phyloP scores from a whole-genome alignment of 2,797 vertebrate species.

The Bovichtus diacanthus region DNA sequence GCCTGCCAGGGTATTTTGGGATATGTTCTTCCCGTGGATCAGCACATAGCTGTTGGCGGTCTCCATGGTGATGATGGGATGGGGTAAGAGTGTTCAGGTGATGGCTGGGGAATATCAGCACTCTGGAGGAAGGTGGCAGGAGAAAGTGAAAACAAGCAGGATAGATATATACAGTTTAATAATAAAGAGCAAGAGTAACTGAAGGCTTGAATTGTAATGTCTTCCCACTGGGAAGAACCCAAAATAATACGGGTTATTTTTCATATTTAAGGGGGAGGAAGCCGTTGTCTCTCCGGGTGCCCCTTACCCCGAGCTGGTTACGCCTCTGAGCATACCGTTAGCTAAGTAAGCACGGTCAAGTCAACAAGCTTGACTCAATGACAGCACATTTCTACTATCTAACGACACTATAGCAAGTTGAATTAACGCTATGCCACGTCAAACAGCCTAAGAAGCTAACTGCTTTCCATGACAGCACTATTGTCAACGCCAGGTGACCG shows the following conservation, averaged over 20 bases:
- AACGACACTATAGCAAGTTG: neutral
- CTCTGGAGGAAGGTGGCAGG: neutral
- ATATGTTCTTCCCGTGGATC: conserved; percentile 82
- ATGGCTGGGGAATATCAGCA: conserved; percentile 5
- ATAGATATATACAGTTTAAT: neutral
- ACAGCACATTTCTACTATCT: neutral
- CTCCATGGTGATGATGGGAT: conserved; percentile 68
- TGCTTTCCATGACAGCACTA: neutral
- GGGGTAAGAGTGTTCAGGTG: neutral
- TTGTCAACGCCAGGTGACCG: conserved; percentile 19
- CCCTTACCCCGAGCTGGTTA: neutral
- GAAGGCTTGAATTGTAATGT: neutral
- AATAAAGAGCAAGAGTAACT: neutral
- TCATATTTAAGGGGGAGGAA: neutral
- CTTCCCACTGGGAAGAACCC: too few relatives aligned
- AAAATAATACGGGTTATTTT: neutral
- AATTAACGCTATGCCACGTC: neutral
- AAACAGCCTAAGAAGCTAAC: accelerated
- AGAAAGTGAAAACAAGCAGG: neutral
- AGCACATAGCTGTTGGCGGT: conserved; percentile 64
- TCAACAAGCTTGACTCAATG: neutral
- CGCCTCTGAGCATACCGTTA: conserved; percentile 4
- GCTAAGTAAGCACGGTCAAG: neutral
- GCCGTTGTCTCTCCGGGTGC: neutral
- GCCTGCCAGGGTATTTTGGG: conserved; percentile 49